These are phyloP conservation scores for Venustaconcha ellipsiformis DNA, from an alignment of 1,140 invertebrate species.

Conservation along the genomic window DNA sequence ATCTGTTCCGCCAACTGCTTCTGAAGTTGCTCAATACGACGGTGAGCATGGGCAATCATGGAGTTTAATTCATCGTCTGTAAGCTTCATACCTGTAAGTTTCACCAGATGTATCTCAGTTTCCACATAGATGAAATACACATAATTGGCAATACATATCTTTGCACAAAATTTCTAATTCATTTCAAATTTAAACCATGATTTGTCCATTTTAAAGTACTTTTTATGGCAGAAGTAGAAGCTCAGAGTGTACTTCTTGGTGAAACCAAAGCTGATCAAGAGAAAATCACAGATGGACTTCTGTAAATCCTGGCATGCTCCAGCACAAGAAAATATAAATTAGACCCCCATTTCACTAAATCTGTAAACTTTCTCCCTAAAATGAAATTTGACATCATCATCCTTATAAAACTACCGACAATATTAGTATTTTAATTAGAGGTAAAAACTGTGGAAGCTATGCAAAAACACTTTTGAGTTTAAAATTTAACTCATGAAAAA, in stretches of 20 bases:
- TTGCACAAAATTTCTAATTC: neutral
- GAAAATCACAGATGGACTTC: no score
- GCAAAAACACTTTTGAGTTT: no score
- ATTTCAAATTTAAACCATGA: neutral
- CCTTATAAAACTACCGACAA: no score
- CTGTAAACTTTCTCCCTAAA: no score
- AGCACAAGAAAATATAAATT: no score
- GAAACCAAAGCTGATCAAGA: neutral
- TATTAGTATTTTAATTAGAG: no score
- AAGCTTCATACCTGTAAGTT: slow-evolving; percentile 62
- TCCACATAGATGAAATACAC: neutral
- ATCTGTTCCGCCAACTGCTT: slow-evolving; percentile 70
- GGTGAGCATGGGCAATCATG: slow-evolving; percentile 72
- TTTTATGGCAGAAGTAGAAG: neutral
- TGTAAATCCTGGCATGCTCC: no score
- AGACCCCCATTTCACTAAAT: no score
- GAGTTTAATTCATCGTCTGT: slow-evolving; percentile 72
- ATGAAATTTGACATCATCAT: no score
- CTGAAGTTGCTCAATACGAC: slow-evolving; percentile 71
- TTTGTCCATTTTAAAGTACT: neutral
- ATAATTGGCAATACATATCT: neutral
- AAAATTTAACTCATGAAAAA: no score
- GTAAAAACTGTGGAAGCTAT: no score
- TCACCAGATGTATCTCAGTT: neutral
- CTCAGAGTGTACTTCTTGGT: neutral